Evolutionary conservation across 2,113 vertebrate species (phyloP), one percentile per base, ranked within the genome.

Genomic region (Tetraodon nigroviridis): DNA sequence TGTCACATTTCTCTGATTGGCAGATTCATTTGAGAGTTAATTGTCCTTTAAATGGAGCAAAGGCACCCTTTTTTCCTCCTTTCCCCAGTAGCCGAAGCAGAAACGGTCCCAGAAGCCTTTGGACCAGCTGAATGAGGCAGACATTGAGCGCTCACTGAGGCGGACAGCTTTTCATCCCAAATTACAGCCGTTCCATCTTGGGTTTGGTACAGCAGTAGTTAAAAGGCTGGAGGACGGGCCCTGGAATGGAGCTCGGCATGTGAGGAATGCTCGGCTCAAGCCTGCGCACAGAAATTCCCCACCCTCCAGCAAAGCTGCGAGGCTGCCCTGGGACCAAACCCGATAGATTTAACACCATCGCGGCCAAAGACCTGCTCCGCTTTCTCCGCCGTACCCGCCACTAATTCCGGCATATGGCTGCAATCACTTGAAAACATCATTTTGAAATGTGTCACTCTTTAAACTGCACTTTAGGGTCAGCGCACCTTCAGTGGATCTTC

Each of bases 251-350:
- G 60, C 75, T 48, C 41, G 75, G 82, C 70, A 87, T 87, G 76
- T 69, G 56, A 83, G 66, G 80, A 87, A 87, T 87, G 85, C 81
- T 64, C 45, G 32, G 51, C 85, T 87, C 84, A 81, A 82, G 84
- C 78, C 73, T 54, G 18, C 82, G 78, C 79, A 76, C 80, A 69
- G 72, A 61, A 52, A 61, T 12, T 51, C 57, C 64, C 71, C 72
- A 69, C 70, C 58, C 58, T 51, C 52, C 61, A 55, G 56, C 12
- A 63, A 61, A 73, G 79, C 58, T 76, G 71, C 50, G 73, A 85
- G 78, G 61, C 62, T 69, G 54, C 29, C 37, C 69, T 54, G 58
- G 41, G 65, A 51, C 47, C 15, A 13, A 51, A 45, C 46, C 64
- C 46, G 59, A 74, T 57, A 10, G 7, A 65, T 69, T 50, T 51